These are phyloP conservation scores for Heliothis peltigera DNA, from an alignment of 2,888 invertebrate genomes.

Conservation along the genomic window DNA sequence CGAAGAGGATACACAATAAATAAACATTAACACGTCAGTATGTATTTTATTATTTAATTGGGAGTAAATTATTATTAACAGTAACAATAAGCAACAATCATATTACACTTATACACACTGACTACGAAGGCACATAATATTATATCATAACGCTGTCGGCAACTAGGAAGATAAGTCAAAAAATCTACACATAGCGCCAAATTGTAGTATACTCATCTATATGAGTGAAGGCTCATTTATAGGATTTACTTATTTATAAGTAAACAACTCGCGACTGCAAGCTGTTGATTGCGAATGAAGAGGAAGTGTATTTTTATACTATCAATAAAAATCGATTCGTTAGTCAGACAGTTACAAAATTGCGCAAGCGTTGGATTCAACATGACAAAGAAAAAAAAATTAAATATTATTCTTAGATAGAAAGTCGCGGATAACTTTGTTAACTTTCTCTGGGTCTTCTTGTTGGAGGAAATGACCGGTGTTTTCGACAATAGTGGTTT, in stretches of 20 bases:
- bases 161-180: too few species aligned
- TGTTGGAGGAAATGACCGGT: slow-evolving; percentile 90
- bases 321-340: neutral
- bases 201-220: too few species aligned
- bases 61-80: neutral
- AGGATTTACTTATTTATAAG: too few species aligned
- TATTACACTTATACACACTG: slow-evolving; percentile 13
- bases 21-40: neutral
- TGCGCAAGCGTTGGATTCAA: neutral
- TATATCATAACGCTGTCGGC: slow-evolving; percentile 5
- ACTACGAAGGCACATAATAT: slow-evolving; percentile 38
- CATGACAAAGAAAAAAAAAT: neutral
- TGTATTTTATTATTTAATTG: neutral
- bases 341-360: neutral
- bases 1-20: neutral
- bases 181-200: too few species aligned
- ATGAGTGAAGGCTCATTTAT: too few species aligned
- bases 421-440: slow-evolving; percentile 86
- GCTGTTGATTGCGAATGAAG: neutral
- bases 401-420: slow-evolving; percentile 76
- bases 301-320: neutral
- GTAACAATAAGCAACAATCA: neutral
- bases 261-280: slow-evolving; percentile 2
- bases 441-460: slow-evolving; percentile 88
- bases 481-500: slow-evolving; percentile 81